A percentile compares a stretch with the other conserved stretches of the same genome.
These are phyloP conservation scores for Xerus inauris DNA, from an alignment of 2,113 vertebrate species.

Conservation along the genomic window DNA sequence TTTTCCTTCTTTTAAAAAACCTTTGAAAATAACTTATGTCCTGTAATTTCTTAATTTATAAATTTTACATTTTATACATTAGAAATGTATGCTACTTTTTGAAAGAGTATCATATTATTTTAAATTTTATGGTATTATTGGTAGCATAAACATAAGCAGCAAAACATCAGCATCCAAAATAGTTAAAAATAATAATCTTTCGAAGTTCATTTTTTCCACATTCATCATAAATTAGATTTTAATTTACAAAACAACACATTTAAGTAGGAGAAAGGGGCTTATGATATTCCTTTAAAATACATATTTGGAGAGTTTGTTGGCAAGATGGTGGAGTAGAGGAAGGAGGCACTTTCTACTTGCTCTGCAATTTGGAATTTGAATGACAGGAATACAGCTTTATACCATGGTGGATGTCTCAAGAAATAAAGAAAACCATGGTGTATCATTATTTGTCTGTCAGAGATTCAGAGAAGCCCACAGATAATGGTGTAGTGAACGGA, in stretches of 20 bases:
- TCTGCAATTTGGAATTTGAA: too few species aligned
- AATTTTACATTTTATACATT: conserved; percentile 17
- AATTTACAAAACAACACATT: not conserved
- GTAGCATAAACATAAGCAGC: not conserved
- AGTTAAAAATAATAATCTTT: not conserved
- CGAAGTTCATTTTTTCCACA: conserved; percentile 13
- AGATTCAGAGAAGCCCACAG: too few species aligned
- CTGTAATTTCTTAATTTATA: not conserved
- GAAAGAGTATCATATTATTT: not conserved
- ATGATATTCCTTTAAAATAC: conserved; percentile 11
- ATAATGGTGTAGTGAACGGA: too few species aligned
- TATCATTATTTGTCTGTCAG: too few species aligned
- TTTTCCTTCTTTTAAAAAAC: not conserved
- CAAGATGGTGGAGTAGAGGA: too few species aligned
- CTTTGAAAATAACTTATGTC: conserved; percentile 15
- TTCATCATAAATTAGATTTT: conserved; percentile 38
- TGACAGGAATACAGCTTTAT: too few species aligned
- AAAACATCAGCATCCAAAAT: not conserved
- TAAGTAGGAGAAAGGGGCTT: not conserved
- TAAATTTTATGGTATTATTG: not conserved
- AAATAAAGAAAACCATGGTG: too few species aligned
- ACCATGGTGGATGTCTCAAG: too few species aligned
- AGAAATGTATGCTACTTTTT: not conserved
- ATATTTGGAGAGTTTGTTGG: not conserved
- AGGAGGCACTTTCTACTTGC: too few species aligned